A percentile compares a stretch with the other conserved stretches of the same genome.
These are phyloP conservation scores for Enteromius paludinosus DNA, from an alignment of 2,797 vertebrate genomes.

Conservation along the genomic window DNA sequence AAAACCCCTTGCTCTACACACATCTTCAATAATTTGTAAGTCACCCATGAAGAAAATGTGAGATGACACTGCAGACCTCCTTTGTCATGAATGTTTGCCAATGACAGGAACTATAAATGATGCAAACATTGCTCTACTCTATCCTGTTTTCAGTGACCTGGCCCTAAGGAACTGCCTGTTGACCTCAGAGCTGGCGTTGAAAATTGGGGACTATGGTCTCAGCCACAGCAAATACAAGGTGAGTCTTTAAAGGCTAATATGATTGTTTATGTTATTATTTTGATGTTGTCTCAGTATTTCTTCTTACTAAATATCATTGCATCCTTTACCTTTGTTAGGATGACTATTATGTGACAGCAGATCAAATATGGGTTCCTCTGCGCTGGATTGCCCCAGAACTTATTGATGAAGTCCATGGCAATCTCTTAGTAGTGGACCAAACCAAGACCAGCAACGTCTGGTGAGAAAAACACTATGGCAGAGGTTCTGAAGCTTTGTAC, in stretches of 20 bases:
- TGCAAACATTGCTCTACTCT: conserved; percentile 19
- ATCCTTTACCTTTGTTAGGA: conserved; percentile 76
- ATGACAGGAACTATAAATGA: conserved; percentile 21
- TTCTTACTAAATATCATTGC: not conserved
- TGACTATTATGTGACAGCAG: conserved; percentile 96
- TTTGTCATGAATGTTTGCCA: not conserved
- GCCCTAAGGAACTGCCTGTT: conserved; percentile 94
- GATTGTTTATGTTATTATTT: not conserved
- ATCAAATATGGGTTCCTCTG: conserved; percentile 97
- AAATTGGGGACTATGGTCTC: conserved; percentile 95
- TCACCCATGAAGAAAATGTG: conserved; percentile 2
- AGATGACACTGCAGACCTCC: not conserved
- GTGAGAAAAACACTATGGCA: conserved; percentile 72
- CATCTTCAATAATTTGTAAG: conserved; percentile 31
- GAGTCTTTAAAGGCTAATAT: conserved; percentile 59
- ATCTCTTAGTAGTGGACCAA: conserved; percentile 94
- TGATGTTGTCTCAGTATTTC: not conserved
- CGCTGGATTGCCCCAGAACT: conserved; percentile 99
- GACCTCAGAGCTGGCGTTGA: conserved; percentile 92
- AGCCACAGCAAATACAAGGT: conserved; percentile 95
- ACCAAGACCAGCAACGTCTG: conserved; percentile 97
- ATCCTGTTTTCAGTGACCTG: conserved; percentile 84
- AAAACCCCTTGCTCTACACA: conserved; percentile 66
- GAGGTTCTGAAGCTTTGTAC: not conserved
- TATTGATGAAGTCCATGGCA: conserved; percentile 95